These are phyloP conservation scores for Larimichthys polyactis DNA, from an alignment of 2,113 vertebrate species.

Conservation along the genomic window DNA sequence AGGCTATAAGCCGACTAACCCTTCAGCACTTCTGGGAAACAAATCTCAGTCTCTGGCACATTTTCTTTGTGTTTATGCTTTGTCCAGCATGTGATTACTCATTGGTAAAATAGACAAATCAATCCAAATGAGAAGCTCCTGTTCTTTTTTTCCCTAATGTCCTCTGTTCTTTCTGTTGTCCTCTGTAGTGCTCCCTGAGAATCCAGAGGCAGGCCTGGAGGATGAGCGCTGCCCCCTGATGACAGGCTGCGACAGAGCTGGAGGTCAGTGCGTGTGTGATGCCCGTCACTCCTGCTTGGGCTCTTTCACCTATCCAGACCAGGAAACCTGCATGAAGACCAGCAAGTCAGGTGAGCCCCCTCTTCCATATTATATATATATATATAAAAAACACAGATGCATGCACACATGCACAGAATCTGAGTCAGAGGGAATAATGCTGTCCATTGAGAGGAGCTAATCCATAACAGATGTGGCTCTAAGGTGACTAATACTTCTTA, in stretches of 20 bases:
- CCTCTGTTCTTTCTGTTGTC: neutral
- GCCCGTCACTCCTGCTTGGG: constrained; percentile 80
- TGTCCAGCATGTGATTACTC: neutral
- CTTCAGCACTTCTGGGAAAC: constrained; percentile 16
- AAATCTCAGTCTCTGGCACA: constrained; percentile 14
- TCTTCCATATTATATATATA: neutral
- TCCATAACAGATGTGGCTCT: constrained; percentile 76
- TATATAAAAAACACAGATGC: constrained; percentile 12
- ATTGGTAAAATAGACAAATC: neutral
- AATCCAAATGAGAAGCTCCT: neutral
- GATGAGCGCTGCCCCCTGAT: constrained; percentile 82
- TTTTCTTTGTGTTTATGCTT: neutral
- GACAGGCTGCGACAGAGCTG: constrained; percentile 80
- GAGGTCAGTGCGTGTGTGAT: constrained; percentile 81
- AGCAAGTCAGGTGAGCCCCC: constrained; percentile 77
- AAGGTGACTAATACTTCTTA: constrained; percentile 72
- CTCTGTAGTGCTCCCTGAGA: constrained; percentile 70
- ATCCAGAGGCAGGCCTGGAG: constrained; percentile 77
- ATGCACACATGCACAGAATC: neutral
- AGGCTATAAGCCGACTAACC: constrained; percentile 24
- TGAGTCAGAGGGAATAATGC: constrained; percentile 48
- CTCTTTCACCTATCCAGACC: constrained; percentile 79
- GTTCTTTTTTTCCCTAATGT: neutral
- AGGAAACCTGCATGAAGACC: constrained; percentile 78
- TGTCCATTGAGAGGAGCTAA: constrained; percentile 69